phyloP scores from a whole-genome alignment of 2,888 invertebrate genomes.

The Lithodes maja region DNA sequence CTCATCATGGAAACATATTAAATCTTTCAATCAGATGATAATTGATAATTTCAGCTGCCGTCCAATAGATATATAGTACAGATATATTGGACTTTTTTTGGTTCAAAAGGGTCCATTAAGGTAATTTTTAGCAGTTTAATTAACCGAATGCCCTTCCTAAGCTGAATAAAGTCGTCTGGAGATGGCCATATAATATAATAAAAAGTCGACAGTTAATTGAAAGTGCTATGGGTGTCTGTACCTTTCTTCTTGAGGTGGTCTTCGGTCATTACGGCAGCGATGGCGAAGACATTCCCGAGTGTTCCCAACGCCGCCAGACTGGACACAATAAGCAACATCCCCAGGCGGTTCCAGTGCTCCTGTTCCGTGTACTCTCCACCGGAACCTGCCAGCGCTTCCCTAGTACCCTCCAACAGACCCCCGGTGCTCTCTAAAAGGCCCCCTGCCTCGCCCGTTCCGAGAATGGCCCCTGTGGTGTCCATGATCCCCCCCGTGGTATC shows the following conservation, averaged over 20 bases:
- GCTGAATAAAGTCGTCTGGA: too few relatives aligned
- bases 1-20: too few relatives aligned
- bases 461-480: neutral
- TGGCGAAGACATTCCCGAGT: constrained; percentile 85
- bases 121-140: too few relatives aligned
- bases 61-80: too few relatives aligned
- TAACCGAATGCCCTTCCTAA: too few relatives aligned
- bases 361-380: constrained; percentile 26
- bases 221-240: constrained; percentile 72
- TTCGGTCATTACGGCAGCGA: constrained; percentile 84
- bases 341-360: constrained; percentile 81
- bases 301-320: constrained; percentile 81
- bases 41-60: too few relatives aligned
- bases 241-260: constrained; percentile 82
- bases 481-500: neutral
- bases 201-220: too few relatives aligned
- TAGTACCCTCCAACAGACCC: neutral
- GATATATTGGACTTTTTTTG: too few relatives aligned
- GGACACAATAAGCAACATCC: constrained; percentile 80
- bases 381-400: neutral
- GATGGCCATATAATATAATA: too few relatives aligned
- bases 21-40: too few relatives aligned
- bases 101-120: too few relatives aligned
- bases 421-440: neutral
- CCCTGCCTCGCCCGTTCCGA: neutral